Evolutionary conservation across 2,113 vertebrate genomes (phyloP).

Genomic region (Oxygymnocypris stewartii): DNA sequence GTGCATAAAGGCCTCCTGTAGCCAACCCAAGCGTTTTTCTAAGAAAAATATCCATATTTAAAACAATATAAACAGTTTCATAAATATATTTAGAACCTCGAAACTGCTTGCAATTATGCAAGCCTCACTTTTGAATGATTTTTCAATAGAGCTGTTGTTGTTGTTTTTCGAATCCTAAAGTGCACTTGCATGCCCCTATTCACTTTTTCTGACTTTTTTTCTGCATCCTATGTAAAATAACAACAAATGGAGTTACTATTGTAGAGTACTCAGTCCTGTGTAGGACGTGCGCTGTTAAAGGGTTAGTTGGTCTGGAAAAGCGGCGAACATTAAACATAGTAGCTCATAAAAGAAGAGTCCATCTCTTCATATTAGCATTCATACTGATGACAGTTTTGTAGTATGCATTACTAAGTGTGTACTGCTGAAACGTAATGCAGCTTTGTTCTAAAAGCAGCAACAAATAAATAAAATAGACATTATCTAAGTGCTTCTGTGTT

Average conservation of each 20-base stretch:
- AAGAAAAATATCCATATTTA: no score
- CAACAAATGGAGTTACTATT: neutral
- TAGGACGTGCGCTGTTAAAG: conserved; percentile 27
- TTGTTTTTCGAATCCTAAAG: conserved; percentile 8
- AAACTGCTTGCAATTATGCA: neutral
- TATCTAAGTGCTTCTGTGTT: conserved; percentile 52
- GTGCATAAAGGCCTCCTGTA: no score
- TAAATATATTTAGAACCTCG: neutral
- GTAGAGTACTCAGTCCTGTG: neutral
- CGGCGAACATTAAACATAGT: neutral
- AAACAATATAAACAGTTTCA: no score
- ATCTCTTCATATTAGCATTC: neutral
- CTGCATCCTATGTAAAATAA: conserved; percentile 7
- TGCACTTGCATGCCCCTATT: neutral
- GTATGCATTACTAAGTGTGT: neutral
- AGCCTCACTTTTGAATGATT: neutral
- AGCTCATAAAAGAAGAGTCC: no score
- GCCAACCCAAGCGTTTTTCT: no score
- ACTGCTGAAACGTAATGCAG: neutral
- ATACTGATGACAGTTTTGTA: neutral
- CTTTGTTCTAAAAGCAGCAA: conserved; percentile 17
- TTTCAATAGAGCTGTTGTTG: neutral
- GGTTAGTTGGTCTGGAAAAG: conserved; percentile 34
- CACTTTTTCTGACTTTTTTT: neutral
- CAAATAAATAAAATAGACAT: conserved; percentile 33